A percentile compares a stretch with the other conserved stretches of the same genome.
Conservation (phyloP, 2,888 invertebrate species). For the Monopis laevigella region DNA sequence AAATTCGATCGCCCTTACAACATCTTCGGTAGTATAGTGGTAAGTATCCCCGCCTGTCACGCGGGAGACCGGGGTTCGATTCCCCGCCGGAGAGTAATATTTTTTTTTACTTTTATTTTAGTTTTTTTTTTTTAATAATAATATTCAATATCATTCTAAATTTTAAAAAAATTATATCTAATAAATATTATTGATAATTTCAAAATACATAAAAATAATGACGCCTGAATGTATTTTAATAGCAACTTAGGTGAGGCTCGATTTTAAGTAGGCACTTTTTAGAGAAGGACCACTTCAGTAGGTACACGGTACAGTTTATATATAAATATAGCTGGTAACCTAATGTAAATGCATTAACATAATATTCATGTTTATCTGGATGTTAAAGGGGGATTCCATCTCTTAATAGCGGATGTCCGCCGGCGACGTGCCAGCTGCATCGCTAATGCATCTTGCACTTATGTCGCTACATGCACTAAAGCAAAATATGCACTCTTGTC, state of each 20-base stretch:
- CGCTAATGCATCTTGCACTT: constrained; percentile 56
- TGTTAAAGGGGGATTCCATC: constrained; percentile 5
- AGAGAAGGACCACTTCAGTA: no score
- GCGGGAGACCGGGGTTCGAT: constrained; percentile 70
- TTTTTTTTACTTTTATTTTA: constrained; percentile 1
- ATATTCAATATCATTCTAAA: no score
- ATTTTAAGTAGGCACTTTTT: no score
- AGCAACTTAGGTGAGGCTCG: no score
- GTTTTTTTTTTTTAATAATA: not conserved
- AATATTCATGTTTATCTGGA: constrained; percentile 6
- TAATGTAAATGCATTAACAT: constrained; percentile 5
- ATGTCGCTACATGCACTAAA: constrained; percentile 24
- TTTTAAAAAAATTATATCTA: no score
- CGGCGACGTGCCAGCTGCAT: constrained; percentile 29
- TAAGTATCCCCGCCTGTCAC: constrained; percentile 69
- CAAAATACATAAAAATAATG: no score
- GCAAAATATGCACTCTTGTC: no score
- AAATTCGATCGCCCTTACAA: no score
- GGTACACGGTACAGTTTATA: not conserved
- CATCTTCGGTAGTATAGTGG: constrained; percentile 68
- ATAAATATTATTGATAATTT: no score
- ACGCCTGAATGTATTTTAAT: no score
- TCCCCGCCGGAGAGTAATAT: constrained; percentile 56
- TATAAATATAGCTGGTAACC: no score
- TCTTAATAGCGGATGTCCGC: constrained; percentile 39